Conservation (phyloP, 2,888 invertebrate species). For the Chrysolina haemoptera region DNA sequence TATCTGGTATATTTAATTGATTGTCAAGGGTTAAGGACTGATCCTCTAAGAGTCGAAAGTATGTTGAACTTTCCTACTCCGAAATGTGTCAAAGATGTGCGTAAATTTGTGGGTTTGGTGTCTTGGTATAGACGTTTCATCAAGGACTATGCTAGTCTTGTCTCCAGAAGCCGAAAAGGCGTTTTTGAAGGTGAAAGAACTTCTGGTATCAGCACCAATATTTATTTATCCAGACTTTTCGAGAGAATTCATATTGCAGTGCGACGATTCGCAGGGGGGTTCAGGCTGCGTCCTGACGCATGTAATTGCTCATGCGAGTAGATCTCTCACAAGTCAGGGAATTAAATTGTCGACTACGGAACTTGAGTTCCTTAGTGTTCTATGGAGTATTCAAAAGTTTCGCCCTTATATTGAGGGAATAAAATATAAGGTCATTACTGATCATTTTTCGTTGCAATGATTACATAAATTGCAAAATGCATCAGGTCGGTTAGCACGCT, state of each 20-base stretch:
- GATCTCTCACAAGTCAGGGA: constrained; percentile 43
- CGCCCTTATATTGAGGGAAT: too few relatives aligned
- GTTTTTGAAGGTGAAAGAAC: too few relatives aligned
- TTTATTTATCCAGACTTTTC: constrained; percentile 43
- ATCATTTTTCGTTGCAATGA: too few relatives aligned
- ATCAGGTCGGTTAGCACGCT: too few relatives aligned
- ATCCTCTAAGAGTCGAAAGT: constrained; percentile 29
- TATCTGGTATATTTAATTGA: constrained; percentile 31
- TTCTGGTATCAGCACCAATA: background rate
- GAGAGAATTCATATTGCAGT: constrained; percentile 48
- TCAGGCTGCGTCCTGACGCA: constrained; percentile 29
- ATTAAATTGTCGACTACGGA: constrained; percentile 47
- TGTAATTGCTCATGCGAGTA: constrained; percentile 46
- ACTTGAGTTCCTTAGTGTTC: constrained; percentile 48
- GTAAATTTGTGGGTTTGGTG: constrained; percentile 39
- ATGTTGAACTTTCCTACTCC: constrained; percentile 28
- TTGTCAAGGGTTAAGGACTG: constrained; percentile 34
- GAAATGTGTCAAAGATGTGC: constrained; percentile 16
- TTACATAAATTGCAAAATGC: too few relatives aligned
- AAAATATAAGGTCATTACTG: too few relatives aligned
- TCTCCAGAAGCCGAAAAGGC: too few relatives aligned
- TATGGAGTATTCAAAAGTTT: constrained; percentile 41
- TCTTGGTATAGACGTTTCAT: constrained; percentile 53
- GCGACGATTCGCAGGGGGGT: constrained; percentile 48
- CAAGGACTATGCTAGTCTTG: constrained; percentile 42